Base-by-base conservation (phyloP, 2,888 invertebrate genomes). In the Catocala sponsa region DNA sequence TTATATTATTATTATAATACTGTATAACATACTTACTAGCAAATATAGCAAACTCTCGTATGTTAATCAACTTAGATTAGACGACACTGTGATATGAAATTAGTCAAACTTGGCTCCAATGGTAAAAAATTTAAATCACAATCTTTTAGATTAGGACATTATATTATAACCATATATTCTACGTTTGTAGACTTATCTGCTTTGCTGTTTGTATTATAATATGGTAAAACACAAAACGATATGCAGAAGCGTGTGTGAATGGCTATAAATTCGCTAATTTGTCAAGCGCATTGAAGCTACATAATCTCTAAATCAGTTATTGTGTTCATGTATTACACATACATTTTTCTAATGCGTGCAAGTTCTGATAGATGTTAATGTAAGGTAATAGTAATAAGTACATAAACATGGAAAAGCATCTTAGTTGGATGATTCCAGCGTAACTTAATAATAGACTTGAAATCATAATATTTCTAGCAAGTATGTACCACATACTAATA, bases 81-180 rank as follows among this genome's bases (percentile, higher is more conserved):
- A 82, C 73, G 48, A 82, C 85, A 82, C 89, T 89, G 89, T 89
- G 89, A 89, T 89, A 89, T 82, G 76, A 79, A 76, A 83, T 80
- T 78, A 78, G 82, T 76, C 79, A 76, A 65, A 55, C 12, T 50
- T 70, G 59, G 47, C 60, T 66, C 44, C 59, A 64, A 68, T 59
- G 54, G 25, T 59, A 68, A 60, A 53, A 62, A 59, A 63, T 57
- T 68, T 55, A 58, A 66, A 59, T 54, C 53, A 63, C 54, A 67
- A 61, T 44, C 58, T 60, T 44, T 59, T 53, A 55, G 38, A 63
- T 58, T 58, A 59, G 10, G 48, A 47, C 44, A 42, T 46, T 55
- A 38, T 38, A 38, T 38, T 38, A 38, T 38, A 38, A 38, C 5
- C 35, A 38, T 50, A 25, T 47, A 42, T 47, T 25, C 48, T 15